These are phyloP conservation scores for Trichomycterus rosablanca DNA, from an alignment of 2,113 vertebrate species.

Conservation along the genomic window DNA sequence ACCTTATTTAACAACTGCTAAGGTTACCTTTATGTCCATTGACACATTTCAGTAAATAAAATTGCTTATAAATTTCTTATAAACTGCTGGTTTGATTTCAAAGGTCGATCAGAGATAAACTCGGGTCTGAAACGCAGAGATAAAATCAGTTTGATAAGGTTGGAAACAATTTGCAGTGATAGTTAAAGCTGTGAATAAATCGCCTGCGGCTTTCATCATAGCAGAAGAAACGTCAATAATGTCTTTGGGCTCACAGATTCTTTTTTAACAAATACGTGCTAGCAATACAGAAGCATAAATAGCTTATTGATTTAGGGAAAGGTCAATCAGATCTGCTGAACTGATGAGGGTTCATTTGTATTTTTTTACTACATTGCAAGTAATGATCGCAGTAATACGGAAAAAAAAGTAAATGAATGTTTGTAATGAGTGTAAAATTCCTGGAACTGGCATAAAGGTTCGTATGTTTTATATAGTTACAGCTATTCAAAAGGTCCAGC, in stretches of 20 bases:
- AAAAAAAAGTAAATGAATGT: conserved; percentile 23
- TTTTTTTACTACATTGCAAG: conserved; percentile 29
- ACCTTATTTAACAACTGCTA: no score
- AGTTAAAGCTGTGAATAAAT: conserved; percentile 18
- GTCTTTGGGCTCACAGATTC: conserved; percentile 29
- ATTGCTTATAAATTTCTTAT: no score
- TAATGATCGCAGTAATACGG: conserved; percentile 13
- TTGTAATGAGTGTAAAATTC: background rate
- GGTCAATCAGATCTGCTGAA: conserved; percentile 29
- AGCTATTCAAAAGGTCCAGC: conserved; percentile 25
- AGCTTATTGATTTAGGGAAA: conserved; percentile 33
- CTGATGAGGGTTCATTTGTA: conserved; percentile 29
- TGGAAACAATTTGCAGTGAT: conserved; percentile 13
- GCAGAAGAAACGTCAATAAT: conserved; percentile 31
- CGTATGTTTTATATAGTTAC: conserved; percentile 25
- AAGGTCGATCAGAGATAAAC: no score
- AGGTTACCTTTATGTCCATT: no score
- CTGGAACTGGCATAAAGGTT: background rate
- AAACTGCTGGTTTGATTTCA: no score
- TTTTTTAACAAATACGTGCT: conserved; percentile 32
- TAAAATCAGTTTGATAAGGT: conserved; percentile 26
- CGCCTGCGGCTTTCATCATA: conserved; percentile 4
- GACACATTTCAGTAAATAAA: no score
- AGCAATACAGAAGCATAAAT: conserved; percentile 28
- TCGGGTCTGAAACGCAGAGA: no score